These are phyloP conservation scores for Rhodeus uyekii DNA, from an alignment of 2,797 vertebrate genomes.

Conservation along the genomic window DNA sequence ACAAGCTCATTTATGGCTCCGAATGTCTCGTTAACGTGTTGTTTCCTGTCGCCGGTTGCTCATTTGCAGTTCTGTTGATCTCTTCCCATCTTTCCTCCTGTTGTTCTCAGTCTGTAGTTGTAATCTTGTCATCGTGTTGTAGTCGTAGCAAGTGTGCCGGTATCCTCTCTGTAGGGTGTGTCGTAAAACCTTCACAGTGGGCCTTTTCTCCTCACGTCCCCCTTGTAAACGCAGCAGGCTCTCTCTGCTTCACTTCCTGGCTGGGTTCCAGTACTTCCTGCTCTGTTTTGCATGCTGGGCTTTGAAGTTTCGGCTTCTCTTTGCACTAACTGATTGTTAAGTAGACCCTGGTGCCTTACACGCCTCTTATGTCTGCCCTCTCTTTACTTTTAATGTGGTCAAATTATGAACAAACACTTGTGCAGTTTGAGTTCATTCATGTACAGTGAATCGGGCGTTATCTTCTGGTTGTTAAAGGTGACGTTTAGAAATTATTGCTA, in stretches of 20 bases:
- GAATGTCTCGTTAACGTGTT: slow-evolving; percentile 2
- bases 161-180: slow-evolving; percentile 26
- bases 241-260: slow-evolving; percentile 36
- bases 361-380: slow-evolving; percentile 13
- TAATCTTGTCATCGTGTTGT: background rate
- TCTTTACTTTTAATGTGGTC: background rate
- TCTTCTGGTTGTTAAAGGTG: background rate
- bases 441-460: background rate
- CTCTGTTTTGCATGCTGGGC: slow-evolving; percentile 54
- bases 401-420: background rate
- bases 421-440: background rate
- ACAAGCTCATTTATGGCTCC: background rate
- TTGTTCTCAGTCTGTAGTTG: slow-evolving; percentile 21
- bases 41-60: background rate
- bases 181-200: slow-evolving; percentile 34
- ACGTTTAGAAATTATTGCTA: background rate
- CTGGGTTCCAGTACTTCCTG: slow-evolving; percentile 46
- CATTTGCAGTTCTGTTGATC: background rate
- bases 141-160: background rate
- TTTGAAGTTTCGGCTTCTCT: slow-evolving; percentile 55
- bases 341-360: slow-evolving; percentile 21
- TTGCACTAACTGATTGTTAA: slow-evolving; percentile 44
- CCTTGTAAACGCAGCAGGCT: slow-evolving; percentile 35
- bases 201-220: slow-evolving; percentile 15
- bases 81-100: slow-evolving; percentile 13